Conservation (phyloP, 1,140 invertebrate species). For the Trachelipus rathkii region DNA sequence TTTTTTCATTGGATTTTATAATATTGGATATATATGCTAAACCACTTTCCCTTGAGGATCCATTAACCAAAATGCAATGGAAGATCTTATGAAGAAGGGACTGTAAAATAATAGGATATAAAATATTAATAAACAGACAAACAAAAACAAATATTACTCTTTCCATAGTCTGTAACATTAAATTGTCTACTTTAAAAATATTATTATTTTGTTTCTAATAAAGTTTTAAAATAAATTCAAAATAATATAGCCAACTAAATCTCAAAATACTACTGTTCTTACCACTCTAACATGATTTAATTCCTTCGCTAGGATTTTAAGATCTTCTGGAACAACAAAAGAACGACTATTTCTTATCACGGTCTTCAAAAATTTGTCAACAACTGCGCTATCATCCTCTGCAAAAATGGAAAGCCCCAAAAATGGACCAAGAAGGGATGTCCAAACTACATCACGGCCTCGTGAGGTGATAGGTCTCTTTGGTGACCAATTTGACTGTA, state of each 20-base stretch:
- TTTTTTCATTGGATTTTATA: conserved; percentile 74
- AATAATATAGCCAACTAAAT: conserved; percentile 43
- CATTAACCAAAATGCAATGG: conserved; percentile 76
- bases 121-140: too few relatives aligned
- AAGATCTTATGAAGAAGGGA: conserved; percentile 71
- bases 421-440: conserved; percentile 84
- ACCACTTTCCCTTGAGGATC: conserved; percentile 66
- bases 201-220: too few relatives aligned
- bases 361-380: conserved; percentile 59
- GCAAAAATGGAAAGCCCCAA: conserved; percentile 83
- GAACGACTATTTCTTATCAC: conserved; percentile 27
- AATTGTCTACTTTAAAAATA: too few relatives aligned
- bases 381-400: conserved; percentile 81
- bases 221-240: too few relatives aligned
- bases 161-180: too few relatives aligned
- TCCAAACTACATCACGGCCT: conserved; percentile 75
- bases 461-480: conserved; percentile 60
- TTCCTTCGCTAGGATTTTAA: conserved; percentile 33
- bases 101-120: conserved; percentile 49
- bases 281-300: conserved; percentile 34
- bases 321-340: conserved; percentile 23
- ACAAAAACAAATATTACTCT: too few relatives aligned
- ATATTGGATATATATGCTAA: conserved; percentile 72
- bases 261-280: conserved; percentile 42
- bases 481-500: conserved; percentile 69